Evolutionary conservation across 2,113 vertebrate genomes (phyloP), one percentile per base, ranked within the genome.

Genomic region (Peucedramus taeniatus): DNA sequence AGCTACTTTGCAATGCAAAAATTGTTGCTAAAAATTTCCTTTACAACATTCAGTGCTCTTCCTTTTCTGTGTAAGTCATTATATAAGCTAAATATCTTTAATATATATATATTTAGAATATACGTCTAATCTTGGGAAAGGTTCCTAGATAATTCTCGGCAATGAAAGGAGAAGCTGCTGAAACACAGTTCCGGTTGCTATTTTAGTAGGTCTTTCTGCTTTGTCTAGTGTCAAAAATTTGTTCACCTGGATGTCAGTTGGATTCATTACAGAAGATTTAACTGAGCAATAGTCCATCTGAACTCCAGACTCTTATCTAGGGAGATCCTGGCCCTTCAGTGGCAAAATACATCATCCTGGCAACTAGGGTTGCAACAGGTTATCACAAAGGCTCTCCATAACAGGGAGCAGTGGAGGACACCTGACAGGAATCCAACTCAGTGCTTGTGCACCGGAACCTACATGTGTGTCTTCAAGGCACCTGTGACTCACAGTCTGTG

Each of bases 221-320:
- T 60, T 78, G 6, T 42, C n/a, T 49, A 70, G 61, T 75, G 24
- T 81, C 30, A 92, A 86, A 75, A 92, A 65, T 74, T 23, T 50
- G 50, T 47, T 89, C 51, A 37, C 21, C 61, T 3, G 1, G 54
- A 47, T 87, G 83, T 84, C 53, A 94, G 60, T 5, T 64, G 63
- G 3, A 42, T 85, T 54, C 71, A 27, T 84, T 87, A 69, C 74
- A 65, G 93, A 94, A 96, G 75, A 94, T 65, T 93, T 89, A 94
- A 80, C 56, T 49, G 31, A 93, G 53, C 45, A 94, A 40, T 45
- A 71, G 40, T 9, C 37, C 45, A 83, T 57, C 17, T 69, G 33
- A 95, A 81, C 60, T 59, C 89, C 63, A 70, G 42, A 35, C 23
- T 87, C 88, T 84, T 84, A 68, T 37, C 31, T 39, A 90, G 33